These are phyloP conservation scores for Acridotheres tristis DNA, from an alignment of 2,797 vertebrate genomes.

Conservation along the genomic window DNA sequence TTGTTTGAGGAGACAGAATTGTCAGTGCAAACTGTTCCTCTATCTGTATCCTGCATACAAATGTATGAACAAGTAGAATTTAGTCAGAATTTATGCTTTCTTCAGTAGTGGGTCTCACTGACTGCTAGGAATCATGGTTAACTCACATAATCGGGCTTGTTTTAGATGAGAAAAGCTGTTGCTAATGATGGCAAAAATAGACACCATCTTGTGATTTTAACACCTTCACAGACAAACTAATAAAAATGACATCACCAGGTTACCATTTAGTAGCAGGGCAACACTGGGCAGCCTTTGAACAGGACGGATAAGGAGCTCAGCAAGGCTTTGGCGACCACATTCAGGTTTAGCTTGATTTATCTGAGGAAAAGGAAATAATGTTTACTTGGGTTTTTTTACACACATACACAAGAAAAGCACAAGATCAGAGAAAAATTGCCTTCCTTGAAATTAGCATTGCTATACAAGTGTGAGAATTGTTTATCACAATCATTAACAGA, in stretches of 20 bases:
- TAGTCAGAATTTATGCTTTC: not conserved
- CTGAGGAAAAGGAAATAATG: conserved; percentile 66
- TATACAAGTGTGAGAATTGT: not conserved
- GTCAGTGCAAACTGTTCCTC: not conserved
- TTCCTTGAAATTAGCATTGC: not conserved
- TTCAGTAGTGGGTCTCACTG: not conserved
- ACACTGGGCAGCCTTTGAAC: conserved; percentile 97
- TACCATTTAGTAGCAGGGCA: conserved; percentile 94
- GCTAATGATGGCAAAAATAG: not conserved
- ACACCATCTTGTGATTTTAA: not conserved
- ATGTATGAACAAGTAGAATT: not conserved
- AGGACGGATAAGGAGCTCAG: conserved; percentile 94
- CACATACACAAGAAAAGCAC: not conserved
- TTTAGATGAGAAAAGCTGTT: not conserved
- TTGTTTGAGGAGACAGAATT: not conserved
- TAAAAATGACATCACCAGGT: not conserved
- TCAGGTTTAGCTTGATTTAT: conserved; percentile 98
- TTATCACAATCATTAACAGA: not conserved
- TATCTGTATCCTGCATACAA: not conserved
- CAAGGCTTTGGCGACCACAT: conserved; percentile 94
- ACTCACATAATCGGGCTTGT: not conserved
- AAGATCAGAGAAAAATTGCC: not conserved
- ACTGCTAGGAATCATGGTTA: not conserved
- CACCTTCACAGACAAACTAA: not conserved
- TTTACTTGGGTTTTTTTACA: not conserved